Evolutionary conservation across 2,113 vertebrate genomes (phyloP).

Genomic region (Micromys minutus): DNA sequence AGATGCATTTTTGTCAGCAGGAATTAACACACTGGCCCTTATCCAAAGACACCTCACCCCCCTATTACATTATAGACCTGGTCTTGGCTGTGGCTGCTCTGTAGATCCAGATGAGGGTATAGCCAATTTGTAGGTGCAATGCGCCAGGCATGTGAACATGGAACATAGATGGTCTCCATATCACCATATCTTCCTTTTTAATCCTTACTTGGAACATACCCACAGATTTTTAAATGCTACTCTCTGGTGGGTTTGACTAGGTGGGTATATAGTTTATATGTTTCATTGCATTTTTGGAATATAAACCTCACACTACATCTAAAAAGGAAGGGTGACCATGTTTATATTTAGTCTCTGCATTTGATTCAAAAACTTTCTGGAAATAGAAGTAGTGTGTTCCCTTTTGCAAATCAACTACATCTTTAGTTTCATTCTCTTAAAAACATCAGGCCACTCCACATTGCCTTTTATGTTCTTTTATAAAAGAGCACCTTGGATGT

Average conservation of each 20-base stretch:
- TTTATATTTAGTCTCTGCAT: constrained; percentile 16
- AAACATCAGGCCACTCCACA: accelerated
- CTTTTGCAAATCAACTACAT: constrained; percentile 49
- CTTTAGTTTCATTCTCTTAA: not conserved
- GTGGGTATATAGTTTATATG: not conserved
- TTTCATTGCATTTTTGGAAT: constrained; percentile 44
- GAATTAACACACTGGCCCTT: constrained; percentile 74
- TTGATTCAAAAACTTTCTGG: not conserved
- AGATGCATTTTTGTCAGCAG: constrained; percentile 71
- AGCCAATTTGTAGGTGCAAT: constrained; percentile 52
- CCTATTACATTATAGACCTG: constrained; percentile 69
- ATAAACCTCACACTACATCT: not conserved
- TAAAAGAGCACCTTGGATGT: not conserved
- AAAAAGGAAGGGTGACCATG: not conserved
- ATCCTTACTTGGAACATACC: constrained; percentile 44
- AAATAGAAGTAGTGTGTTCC: constrained; percentile 23
- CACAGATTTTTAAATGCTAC: not conserved
- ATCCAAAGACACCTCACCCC: constrained; percentile 73
- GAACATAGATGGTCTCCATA: constrained; percentile 16
- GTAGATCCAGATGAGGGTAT: constrained; percentile 46
- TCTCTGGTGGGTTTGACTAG: not conserved
- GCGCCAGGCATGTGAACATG: not conserved
- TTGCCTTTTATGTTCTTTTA: not conserved
- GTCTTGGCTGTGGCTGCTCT: constrained; percentile 59
- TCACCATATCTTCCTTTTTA: constrained; percentile 46